Base-by-base conservation (phyloP, 2,113 vertebrate genomes). In the Semnornis frantzii region DNA sequence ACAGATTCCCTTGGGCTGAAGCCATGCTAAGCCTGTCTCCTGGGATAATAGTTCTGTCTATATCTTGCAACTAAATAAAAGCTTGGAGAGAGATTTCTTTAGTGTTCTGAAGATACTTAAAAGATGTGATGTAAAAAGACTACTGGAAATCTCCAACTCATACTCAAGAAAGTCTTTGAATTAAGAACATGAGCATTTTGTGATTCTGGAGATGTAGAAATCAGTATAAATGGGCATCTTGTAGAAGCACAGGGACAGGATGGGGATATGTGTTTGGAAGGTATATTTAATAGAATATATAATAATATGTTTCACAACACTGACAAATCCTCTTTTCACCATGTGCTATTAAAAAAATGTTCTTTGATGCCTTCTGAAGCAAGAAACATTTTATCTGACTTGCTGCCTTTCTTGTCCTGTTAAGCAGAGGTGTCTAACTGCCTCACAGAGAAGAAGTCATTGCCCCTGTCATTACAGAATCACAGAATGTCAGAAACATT, bases 171-270 rank as follows among this genome's bases (percentile, higher is more conserved):
- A 86, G 70, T 24, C 85, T 97, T 91, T 96, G 91, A 94, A 91
- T 87, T 90, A 91, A 92, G 55, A 91, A 86, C 30, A 90, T 50
- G 13, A 91, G 54, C 46, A 74, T 91, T 97, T 88, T 90, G 82
- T 92, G 75, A 90, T 91, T 91, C n/a, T 78, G 34, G 27, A 86
- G 54, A 58, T 69, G 55, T 90, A 78, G 72, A 81, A 92, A 89
- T 92, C 68, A 80, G 44, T 46, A 78, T 91, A 93, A 90, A 81
- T 70, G 87, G 60, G 15, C 7, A 33, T 58, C 69, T 87, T 83
- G 31, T 48, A 60, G 62, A 74, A 91, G 42, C 24, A 69, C 8
- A 15, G 10, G 25, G 33, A 71, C 24, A 76, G 44, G 30, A 33
- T 37, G 30, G 59, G 23, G 24, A 72, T 58, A 33, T 69, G 50